Evolutionary conservation across 2,113 vertebrate genomes (phyloP), one percentile per base, ranked within the genome.

Genomic region (Promerops cafer): DNA sequence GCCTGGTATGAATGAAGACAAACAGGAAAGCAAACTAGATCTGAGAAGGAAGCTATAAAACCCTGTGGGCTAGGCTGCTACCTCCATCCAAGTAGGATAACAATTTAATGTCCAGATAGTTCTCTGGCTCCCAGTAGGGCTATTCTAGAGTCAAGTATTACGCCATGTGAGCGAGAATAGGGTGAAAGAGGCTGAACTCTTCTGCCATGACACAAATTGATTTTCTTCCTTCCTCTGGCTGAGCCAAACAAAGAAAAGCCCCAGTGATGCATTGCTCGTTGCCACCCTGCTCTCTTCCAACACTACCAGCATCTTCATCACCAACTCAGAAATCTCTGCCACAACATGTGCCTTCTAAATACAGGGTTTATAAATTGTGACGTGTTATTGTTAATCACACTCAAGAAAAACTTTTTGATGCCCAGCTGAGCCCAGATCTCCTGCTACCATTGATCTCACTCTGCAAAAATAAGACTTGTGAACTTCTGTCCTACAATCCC

Each of bases 1-100:
- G 95, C 82, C 85, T 95, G 92, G 95, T 95, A 96, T 90, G 92
- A 96, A 88, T 57, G 88, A 95, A 93, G 92, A 90, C 94, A 95
- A 95, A 90, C 75, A 93, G 95, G 95, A 97, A 96, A 96, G 66
- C 70, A 90, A 69, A 85, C 75, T 85, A 80, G 92, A 87, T 91
- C 75, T 82, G 82, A 94, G 92, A 90, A 96, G 95, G 95, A 96
- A 96, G 82, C 85, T 85, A 90, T 94, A 95, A 95, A 95, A 77
- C 89, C 85, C 92, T 8, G 1, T 92, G 95, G 93, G 87, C 75
- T 91, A 93, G 85, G 71, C 64, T 85, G 71, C 83, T 96, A 77
- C 87, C 63, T 95, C 92, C 83, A 83, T 95, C 93, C 95, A 96
- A 97, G 59, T 18, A 85, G 87, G 66, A 90, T 83, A 94, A 79